Evolutionary conservation across 2,888 invertebrate genomes (phyloP), one percentile per base, ranked within the genome.

Genomic region (Trichopria drosophilae): DNA sequence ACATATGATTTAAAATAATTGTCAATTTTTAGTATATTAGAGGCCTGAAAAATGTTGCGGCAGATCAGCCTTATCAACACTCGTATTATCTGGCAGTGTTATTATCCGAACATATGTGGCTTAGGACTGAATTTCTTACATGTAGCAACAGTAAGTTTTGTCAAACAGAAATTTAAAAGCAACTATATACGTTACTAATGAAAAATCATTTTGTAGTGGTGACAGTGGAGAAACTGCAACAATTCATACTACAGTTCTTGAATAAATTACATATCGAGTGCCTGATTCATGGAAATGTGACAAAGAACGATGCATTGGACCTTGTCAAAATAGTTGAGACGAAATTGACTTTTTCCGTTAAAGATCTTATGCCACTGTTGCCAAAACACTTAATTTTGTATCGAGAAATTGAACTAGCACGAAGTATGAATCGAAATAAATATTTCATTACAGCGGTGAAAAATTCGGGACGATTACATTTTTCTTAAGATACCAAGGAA

Each of bases 11-110:
- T 19, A n/a, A n/a, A n/a, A n/a, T n/a, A n/a, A n/a, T n/a, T n/a
- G n/a, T n/a, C n/a, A 24, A 2, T 24, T 76, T 78, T 48, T 62
- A 82, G 79, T 90, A 95, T 69, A 81, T 88, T 7, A 79, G 97
- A 45, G 79, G 81, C 9, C 73, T 98, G 65, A 90, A 86, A 75
- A 98, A 98, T 77, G 95, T 95, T 71, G 84, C 87, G 47, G 88
- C 93, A 0, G 95, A 96, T 61, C 95, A 96, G 67, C 97, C 98
- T 0, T 90, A 90, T 68, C 81, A 84, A 62, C 92, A 92, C 71
- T 90, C 93, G 0, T 94, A 94, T 77, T 93, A 93, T 73, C 83
- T 90, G 55, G 85, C 90, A 0, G 79, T 90, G n/a, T 80, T 94
- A 34, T 77, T 94, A 40, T 83, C 88, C 0, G 94, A 95, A 67